These are phyloP conservation scores for Himantopus leucocephalus DNA, from an alignment of 2,113 vertebrate species.

Conservation along the genomic window DNA sequence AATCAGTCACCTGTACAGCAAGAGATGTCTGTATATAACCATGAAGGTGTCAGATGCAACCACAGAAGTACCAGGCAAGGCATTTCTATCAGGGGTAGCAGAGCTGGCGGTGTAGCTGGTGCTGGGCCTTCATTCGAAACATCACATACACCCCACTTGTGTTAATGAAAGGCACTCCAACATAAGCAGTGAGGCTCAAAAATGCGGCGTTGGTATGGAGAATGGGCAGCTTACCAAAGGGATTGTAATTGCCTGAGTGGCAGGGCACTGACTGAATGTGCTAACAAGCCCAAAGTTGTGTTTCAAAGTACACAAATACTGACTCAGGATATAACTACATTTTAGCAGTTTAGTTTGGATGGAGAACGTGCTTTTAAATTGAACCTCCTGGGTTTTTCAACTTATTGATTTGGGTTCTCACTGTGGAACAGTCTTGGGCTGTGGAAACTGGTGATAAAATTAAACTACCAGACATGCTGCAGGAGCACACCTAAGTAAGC, in stretches of 20 bases:
- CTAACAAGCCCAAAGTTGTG: neutral
- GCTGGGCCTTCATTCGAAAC: neutral
- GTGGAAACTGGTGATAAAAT: neutral
- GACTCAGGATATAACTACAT: neutral
- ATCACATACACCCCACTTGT: accelerated
- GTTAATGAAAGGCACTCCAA: neutral
- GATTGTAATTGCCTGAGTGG: neutral
- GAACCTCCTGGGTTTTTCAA: neutral
- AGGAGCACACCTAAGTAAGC: neutral
- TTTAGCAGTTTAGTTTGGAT: neutral
- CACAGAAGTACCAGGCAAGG: neutral
- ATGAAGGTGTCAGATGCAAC: neutral
- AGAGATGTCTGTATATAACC: neutral
- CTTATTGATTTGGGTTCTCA: neutral
- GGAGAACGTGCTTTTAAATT: neutral
- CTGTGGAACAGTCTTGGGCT: neutral
- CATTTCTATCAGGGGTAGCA: neutral
- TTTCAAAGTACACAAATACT: neutral
- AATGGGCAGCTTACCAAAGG: neutral
- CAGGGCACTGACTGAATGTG: neutral
- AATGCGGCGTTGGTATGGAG: accelerated
- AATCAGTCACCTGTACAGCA: neutral
- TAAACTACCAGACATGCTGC: neutral
- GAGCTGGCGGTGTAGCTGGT: neutral
- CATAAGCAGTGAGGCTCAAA: neutral